Evolutionary conservation across 2,113 vertebrate genomes (phyloP), one percentile per base, ranked within the genome.

Genomic region (Heterotis niloticus): DNA sequence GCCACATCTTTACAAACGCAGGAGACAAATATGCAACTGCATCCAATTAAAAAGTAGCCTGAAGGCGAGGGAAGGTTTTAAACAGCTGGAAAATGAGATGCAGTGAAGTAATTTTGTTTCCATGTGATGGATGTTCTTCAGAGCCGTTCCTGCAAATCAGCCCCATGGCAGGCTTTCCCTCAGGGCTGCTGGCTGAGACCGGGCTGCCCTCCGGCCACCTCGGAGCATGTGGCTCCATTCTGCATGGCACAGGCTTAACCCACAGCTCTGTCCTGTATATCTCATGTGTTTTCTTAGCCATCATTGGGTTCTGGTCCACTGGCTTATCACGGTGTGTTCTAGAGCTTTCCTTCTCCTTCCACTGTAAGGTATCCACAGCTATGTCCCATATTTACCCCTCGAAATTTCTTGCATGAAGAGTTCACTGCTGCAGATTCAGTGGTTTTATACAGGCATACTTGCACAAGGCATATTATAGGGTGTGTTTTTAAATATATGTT

Each of bases 1-100:
- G 81, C 64, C 67, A n/a, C 44, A 65, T 82, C 80, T 83, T 81
- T 80, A 83, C 76, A 10, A 1, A 80, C 52, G 24, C 44, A n/a
- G 5, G 23, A 24, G 29, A 5, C 29, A 4, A 16, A 16, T 10
- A 20, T 73, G 68, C 13, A 4, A n/a, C 78, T 77, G 78, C 68
- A n/a, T 34, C 76, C 74, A 76, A 80, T 80, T 72, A 82, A 78
- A 60, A 74, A 2, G 68, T 62, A 18, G 82, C 75, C 78, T 64
- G 62, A 59, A 76, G 70, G 80, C 74, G 75, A 64, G 54, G 65
- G 78, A 14, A 26, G 29, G 67, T 76, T 76, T 29, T 13, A 81
- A 81, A 78, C 77, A 79, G 82, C 76, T 80, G 78, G 69, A 69
- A 81, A 81, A 81, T 68, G 23, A 75, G 17, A 17, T 24, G 29